A percentile compares a stretch with the other conserved stretches of the same genome.
These are phyloP conservation scores for Epistrophella euchroma DNA, from an alignment of 2,888 invertebrate species.

Conservation along the genomic window DNA sequence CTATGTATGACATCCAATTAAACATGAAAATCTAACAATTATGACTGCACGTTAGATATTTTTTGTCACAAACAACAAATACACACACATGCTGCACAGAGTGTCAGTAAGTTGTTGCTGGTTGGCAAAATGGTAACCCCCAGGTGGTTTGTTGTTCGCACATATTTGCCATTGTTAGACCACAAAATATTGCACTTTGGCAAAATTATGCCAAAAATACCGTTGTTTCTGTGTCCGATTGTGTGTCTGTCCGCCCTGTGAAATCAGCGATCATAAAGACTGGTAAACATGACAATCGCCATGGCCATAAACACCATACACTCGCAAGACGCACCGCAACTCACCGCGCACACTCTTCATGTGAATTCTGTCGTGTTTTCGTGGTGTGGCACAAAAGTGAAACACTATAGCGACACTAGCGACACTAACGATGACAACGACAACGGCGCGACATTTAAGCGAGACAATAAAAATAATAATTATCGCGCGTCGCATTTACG, in stretches of 20 bases:
- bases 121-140: constrained; percentile 16
- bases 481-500: constrained; percentile 73
- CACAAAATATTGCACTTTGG: constrained; percentile 65
- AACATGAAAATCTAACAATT: constrained; percentile 69
- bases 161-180: constrained; percentile 68
- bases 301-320: constrained; percentile 60
- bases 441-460: constrained; percentile 69
- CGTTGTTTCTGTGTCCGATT: constrained; percentile 60
- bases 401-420: constrained; percentile 23
- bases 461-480: constrained; percentile 75
- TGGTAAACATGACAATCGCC: constrained; percentile 74
- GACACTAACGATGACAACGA: constrained; percentile 66
- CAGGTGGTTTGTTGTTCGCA: constrained; percentile 59
- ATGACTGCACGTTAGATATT: constrained; percentile 67
- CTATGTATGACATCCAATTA: constrained; percentile 71
- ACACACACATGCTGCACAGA: constrained; percentile 36
- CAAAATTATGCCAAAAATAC: constrained; percentile 70
- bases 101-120: neutral
- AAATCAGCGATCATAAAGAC: constrained; percentile 70
- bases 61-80: constrained; percentile 39
- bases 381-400: constrained; percentile 34
- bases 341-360: neutral
- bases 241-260: constrained; percentile 62
- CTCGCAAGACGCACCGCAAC: neutral
- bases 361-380: constrained; percentile 16